Evolutionary conservation across 1,140 invertebrate species (phyloP).

Genomic region (Teleogryllus occipitalis): DNA sequence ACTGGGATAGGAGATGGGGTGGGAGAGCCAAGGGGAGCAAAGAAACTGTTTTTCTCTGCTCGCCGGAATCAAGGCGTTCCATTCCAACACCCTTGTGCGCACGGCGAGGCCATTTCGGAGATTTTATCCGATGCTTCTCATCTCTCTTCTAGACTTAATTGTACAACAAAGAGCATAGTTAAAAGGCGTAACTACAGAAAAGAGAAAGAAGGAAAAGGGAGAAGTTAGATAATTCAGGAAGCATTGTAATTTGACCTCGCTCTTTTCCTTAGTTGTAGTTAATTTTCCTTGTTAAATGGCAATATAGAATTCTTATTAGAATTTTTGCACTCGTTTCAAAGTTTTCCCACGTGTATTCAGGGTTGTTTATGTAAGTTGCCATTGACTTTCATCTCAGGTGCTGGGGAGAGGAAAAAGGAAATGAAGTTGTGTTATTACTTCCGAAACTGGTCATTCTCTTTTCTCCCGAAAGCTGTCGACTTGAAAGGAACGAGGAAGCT

Average conservation of each 20-base stretch:
- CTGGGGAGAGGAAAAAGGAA: neutral
- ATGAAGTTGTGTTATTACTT: neutral
- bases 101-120: conserved; percentile 5
- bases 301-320: neutral
- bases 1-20: neutral
- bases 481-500: too few species aligned
- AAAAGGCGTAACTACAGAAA: neutral
- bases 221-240: neutral
- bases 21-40: neutral
- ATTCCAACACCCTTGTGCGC: neutral
- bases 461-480: neutral
- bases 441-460: neutral
- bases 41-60: neutral
- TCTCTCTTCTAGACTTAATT: conserved; percentile 11
- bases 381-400: neutral
- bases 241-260: neutral
- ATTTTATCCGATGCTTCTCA: conserved; percentile 15
- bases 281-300: neutral
- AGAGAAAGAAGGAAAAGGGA: neutral
- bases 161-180: conserved; percentile 10
- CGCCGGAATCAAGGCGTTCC: neutral
- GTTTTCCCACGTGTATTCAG: neutral
- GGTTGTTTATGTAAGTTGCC: neutral
- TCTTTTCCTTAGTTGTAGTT: neutral
- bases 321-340: neutral